These are phyloP conservation scores for Tupaia chinensis DNA, from an alignment of 2,113 vertebrate species.

Conservation along the genomic window DNA sequence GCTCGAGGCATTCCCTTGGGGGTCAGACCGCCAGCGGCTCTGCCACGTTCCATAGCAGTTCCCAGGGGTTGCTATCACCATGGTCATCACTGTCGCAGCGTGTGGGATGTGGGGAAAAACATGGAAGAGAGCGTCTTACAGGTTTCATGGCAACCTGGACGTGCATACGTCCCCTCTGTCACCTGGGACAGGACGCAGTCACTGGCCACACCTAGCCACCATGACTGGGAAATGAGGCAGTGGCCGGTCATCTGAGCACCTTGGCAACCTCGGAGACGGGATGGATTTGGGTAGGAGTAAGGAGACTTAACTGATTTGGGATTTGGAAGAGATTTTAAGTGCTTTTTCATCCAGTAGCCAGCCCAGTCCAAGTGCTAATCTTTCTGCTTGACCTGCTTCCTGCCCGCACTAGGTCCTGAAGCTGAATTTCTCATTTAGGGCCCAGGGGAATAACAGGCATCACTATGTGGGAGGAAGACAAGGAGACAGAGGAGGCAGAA, in stretches of 20 bases:
- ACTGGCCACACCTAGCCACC: too few species aligned
- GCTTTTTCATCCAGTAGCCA: neutral
- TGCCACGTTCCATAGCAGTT: neutral
- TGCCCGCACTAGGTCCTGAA: accelerated
- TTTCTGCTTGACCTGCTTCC: accelerated
- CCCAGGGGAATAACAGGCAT: accelerated
- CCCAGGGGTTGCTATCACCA: neutral
- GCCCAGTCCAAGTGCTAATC: neutral
- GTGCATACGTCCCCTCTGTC: neutral
- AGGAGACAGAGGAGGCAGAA: neutral
- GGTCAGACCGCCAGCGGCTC: neutral
- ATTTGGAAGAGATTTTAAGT: neutral
- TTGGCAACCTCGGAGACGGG: neutral
- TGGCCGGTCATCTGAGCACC: neutral
- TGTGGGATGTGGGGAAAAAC: neutral
- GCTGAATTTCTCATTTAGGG: neutral
- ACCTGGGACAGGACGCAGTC: neutral
- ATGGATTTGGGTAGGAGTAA: neutral
- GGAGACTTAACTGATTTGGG: neutral
- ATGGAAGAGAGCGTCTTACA: too few species aligned
- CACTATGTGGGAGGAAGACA: neutral
- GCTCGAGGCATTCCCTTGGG: neutral
- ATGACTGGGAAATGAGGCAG: neutral
- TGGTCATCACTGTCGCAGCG: neutral
- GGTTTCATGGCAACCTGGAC: neutral